Base-by-base conservation (phyloP, 2,113 vertebrate species). In the Myiopsitta monachus region DNA sequence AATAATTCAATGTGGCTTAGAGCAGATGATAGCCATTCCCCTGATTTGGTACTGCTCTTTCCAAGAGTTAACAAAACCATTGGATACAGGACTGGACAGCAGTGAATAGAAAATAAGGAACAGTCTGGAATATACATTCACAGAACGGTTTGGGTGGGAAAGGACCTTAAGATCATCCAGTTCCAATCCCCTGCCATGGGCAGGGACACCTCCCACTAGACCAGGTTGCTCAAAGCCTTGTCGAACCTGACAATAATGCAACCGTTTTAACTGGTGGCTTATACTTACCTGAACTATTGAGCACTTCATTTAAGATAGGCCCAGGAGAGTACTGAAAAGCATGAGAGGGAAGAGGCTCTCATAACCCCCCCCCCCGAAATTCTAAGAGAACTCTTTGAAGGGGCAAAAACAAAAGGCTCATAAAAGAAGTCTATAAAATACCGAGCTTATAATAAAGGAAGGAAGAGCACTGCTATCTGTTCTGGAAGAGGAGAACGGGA, bases 371-470 rank as follows among this genome's bases (percentile, higher is more conserved):
- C 18, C 18, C 19, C 27, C 9, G 83, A 95, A 88, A 94, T 81
- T 67, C 73, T 68, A 51, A 74, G 61, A 62, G 95, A 92, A 83
- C 11, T 28, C 8, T 52, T n/a, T 5, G 21, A 91, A 85, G 57
- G 75, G 62, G 83, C 72, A 87, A 83, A 88, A 95, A 3, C 87
- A 91, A 87, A 39, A 79, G 61, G 33, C 16, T 79, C 63, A 69
- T 59, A 81, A 86, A 90, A 92, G 57, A 90, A 13, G 49, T 79
- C 64, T 72, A 46, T 52, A 92, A 96, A 94, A 84, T 44, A 94
- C 27, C 4, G 15, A 75, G 57, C 79, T 84, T 52, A 80, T 68
- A 82, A 88, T 61, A 85, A 79, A 69, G n/a, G 69, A 83, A 83
- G 10, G 68, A 88, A 80, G 51, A 57, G 61, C 44, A 72, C 18